Evolutionary conservation across 35 echinoderm and acorn worm genomes (phyloP), one percentile per base, ranked within the genome.

Genomic region (Stichopus chloronotus): DNA sequence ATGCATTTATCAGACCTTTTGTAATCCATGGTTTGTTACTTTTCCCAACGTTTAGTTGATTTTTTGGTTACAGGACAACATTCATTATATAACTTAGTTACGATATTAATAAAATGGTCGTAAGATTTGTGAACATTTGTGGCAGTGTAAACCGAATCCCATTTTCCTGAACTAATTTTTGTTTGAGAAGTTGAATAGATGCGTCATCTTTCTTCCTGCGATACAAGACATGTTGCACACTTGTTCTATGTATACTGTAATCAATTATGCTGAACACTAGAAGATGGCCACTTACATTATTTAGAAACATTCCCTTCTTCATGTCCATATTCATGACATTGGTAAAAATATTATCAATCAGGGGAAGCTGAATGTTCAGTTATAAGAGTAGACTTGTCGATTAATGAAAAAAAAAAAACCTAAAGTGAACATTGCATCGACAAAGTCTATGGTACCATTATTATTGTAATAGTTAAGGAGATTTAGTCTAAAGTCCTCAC

Each of bases 371-470:
- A 80, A 23, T 80, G 22, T 16, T 80, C 8, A 80, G 25, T 80
- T 80, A 80, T 80, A 80, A 9, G 78, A 80, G 16, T 80, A 10
- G 78, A 8, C 25, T 16, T 80, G 25, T 80, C 78, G 14, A 80
- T 80, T 80, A 80, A 80, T 80, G 78, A n/a, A n/a, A n/a, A n/a
- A n/a, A 23, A 80, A 80, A 80, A 80, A 80, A 43, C 78, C 78
- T 23, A 80, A 80, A 80, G 7, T n/a, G n/a, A n/a, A n/a, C n/a
- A n/a, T n/a, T n/a, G n/a, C n/a, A n/a, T n/a, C n/a, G n/a, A n/a
- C n/a, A n/a, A n/a, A 80, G 25, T 80, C 78, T 23, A 9, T 80
- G 78, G 78, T 80, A 43, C 8, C 78, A 16, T 16, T 80, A 80
- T 23, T 16, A 23, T 80, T 80, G 14, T 80, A 13, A 43, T 80